Base-by-base conservation (phyloP, 2,797 vertebrate species). In the Cirrhinus mrigala region DNA sequence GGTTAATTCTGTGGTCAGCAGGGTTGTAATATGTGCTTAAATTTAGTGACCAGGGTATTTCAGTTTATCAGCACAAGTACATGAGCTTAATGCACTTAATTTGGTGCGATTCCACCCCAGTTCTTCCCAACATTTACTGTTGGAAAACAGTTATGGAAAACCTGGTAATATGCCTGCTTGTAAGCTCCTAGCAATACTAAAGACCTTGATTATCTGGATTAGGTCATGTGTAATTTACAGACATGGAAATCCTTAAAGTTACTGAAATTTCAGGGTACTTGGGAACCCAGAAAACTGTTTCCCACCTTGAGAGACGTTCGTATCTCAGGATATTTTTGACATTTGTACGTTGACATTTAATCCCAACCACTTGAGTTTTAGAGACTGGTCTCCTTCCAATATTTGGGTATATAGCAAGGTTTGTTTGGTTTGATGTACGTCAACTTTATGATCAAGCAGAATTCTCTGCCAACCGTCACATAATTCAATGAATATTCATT, bases 401-500 rank as follows among this genome's bases (percentile, higher is more conserved):
- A 44, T 44, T 56, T 76, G 0, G 0, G 50, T 6, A 6, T 11
- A 40, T 40, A 15, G 6, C 29, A 18, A 76, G 22, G 74, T 77
- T 60, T 2, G 14, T 29, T 50, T 29, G 40, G 4, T 44, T 66
- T 14, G 44, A 50, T 33, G 77, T 3, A 10, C 37, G 3, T 56
- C 74, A 60, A 48, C 44, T 33, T 73, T 48, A 18, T 22, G 44
- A 82, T 37, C 56, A 64, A 64, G 71, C 54, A 66, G 71, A 75
- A 66, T 14, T 10, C 58, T 27, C 27, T 18, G 58, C 82, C 82
- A 76, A 52, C 58, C 60, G 2, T 20, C 46, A 83, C 82, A 76
- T 52, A 76, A 52, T 52, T 18, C 5, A 6, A 83, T 83, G 76
- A 83, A 68, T 76, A 76, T 83, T 83, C 73, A 83, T 83, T 7